Percentiles rank a stretch among this genome's conserved stretches.
phyloP scores from a whole-genome alignment of 2,888 invertebrate genomes.

The Diplolepis rosae region DNA sequence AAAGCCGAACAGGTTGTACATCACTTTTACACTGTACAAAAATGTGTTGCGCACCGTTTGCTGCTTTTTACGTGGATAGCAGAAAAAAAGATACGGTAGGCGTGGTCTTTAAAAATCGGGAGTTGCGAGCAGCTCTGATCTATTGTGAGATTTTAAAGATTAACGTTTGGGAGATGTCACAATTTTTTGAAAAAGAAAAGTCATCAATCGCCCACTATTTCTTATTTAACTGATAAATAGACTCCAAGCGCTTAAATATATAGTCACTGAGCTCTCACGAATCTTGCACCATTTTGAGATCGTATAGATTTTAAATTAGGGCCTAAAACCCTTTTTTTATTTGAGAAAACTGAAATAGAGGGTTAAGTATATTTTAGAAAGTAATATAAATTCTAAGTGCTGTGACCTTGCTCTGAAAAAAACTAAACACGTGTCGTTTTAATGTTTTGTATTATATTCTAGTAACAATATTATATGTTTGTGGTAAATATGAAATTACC shows the following conservation, averaged over 20 bases:
- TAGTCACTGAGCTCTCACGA: not conserved
- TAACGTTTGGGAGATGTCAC: not conserved
- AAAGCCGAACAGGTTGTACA: no score
- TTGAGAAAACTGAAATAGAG: not conserved
- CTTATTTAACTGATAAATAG: not conserved
- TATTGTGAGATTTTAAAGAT: no score
- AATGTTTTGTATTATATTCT: not conserved
- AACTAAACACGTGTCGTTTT: not conserved
- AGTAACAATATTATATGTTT: conserved; percentile 14
- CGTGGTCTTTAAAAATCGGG: no score
- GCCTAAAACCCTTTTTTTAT: not conserved
- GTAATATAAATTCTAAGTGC: conserved; percentile 1
- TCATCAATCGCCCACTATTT: not conserved
- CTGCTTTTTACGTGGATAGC: no score
- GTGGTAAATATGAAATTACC: conserved; percentile 6
- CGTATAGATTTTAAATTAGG: not conserved
- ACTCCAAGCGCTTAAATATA: conserved; percentile 18
- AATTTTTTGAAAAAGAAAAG: no score
- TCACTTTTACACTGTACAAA: no score
- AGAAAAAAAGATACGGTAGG: no score
- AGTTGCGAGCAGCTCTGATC: no score
- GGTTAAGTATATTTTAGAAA: not conserved
- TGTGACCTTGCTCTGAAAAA: conserved; percentile 11
- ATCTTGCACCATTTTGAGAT: not conserved
- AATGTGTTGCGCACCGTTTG: no score